These are phyloP conservation scores for Meliscaeva auricollis DNA, from an alignment of 2,888 invertebrate genomes.

Conservation along the genomic window DNA sequence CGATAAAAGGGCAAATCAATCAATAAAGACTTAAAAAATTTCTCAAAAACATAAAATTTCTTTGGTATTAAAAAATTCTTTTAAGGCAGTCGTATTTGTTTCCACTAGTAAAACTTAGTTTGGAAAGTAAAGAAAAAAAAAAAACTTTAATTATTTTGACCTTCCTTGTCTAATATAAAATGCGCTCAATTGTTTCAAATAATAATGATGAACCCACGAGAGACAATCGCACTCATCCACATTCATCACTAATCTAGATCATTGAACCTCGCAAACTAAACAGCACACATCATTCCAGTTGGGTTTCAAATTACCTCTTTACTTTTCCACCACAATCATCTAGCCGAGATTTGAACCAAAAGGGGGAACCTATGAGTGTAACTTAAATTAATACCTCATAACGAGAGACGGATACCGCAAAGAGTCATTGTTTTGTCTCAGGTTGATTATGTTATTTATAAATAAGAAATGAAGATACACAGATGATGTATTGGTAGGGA, in stretches of 20 bases:
- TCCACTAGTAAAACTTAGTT: not conserved
- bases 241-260: constrained; percentile 40
- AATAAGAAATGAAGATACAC: not conserved
- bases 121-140: not conserved
- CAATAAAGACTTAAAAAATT: no score
- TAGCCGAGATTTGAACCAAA: constrained; percentile 7
- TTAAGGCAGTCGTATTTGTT: no score
- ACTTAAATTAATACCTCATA: constrained; percentile 45
- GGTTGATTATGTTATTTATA: constrained; percentile 39
- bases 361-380: constrained; percentile 15
- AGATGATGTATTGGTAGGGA: not conserved
- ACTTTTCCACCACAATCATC: constrained; percentile 27
- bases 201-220: constrained; percentile 37
- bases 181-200: constrained; percentile 63
- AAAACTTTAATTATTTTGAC: constrained; percentile 43
- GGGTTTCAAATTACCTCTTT: constrained; percentile 58
- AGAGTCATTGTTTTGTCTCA: constrained; percentile 61
- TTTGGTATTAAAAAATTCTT: no score
- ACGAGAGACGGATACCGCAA: constrained; percentile 50
- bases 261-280: constrained; percentile 42
- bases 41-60: no score
- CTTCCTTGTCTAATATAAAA: constrained; percentile 56
- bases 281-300: constrained; percentile 8
- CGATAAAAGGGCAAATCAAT: no score
- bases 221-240: constrained; percentile 26